A percentile compares a stretch with the other conserved stretches of the same genome.
These are phyloP conservation scores for Smutsia gigantea DNA, from an alignment of 2,797 vertebrate species.

Conservation along the genomic window DNA sequence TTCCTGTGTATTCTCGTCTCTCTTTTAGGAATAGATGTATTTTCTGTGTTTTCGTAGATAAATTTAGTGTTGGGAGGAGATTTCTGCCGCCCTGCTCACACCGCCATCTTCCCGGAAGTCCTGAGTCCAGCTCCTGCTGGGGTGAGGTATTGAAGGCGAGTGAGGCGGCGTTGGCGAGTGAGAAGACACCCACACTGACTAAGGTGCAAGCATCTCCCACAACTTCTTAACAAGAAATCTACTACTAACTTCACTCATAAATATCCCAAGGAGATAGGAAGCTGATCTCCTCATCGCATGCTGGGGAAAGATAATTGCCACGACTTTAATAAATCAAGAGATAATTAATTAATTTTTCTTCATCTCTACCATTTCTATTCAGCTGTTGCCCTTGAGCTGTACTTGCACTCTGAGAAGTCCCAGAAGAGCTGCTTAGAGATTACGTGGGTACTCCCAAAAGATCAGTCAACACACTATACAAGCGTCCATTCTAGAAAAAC, in stretches of 20 bases:
- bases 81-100: no score
- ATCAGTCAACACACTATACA: background rate
- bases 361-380: background rate
- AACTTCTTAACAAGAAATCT: background rate
- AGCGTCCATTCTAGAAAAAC: background rate
- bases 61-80: no score
- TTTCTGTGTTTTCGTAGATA: no score
- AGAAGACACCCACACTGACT: no score
- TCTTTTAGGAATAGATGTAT: no score
- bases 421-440: slow-evolving; percentile 6
- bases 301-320: background rate
- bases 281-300: background rate
- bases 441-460: background rate
- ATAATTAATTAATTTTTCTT: slow-evolving; percentile 36
- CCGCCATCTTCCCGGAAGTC: no score
- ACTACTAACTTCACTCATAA: background rate
- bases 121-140: no score
- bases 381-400: background rate
- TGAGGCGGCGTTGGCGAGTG: no score
- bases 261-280: background rate
- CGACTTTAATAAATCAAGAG: slow-evolving; percentile 47
- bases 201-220: no score
- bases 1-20: no score
- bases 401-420: background rate
- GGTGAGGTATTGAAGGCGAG: no score